Conservation (phyloP, 2,888 invertebrate genomes). For the Nineta flava region DNA sequence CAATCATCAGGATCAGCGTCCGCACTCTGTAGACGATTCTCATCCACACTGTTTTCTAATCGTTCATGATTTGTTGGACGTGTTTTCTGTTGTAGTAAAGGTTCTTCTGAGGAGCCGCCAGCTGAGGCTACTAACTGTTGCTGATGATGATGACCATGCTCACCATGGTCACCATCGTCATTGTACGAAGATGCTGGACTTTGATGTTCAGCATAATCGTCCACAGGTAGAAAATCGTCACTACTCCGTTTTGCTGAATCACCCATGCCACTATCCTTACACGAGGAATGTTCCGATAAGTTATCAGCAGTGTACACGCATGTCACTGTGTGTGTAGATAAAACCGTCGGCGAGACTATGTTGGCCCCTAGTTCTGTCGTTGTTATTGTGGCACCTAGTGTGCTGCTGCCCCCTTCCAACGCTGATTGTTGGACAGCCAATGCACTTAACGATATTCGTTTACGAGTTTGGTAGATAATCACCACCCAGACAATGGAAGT, state of each 20-base stretch:
- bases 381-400: constrained; percentile 27
- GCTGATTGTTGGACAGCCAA: constrained; percentile 23
- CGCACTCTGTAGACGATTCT: not conserved
- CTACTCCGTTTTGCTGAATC: constrained; percentile 62
- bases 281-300: constrained; percentile 56
- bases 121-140: too few relatives aligned
- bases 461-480: constrained; percentile 73
- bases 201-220: constrained; percentile 20
- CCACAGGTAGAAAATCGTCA: constrained; percentile 24
- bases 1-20: too few relatives aligned
- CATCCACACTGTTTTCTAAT: not conserved
- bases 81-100: not conserved
- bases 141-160: not conserved
- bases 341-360: constrained; percentile 20
- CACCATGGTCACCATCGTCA: not conserved
- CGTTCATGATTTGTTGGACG: constrained; percentile 7
- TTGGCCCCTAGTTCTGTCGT: constrained; percentile 22
- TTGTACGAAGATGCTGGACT: not conserved
- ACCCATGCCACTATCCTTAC: constrained; percentile 68
- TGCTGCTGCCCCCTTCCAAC: constrained; percentile 12
- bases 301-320: constrained; percentile 40
- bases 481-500: constrained; percentile 85
- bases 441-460: constrained; percentile 33
- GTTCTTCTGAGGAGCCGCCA: not conserved
- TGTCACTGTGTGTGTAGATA: constrained; percentile 16